phyloP scores from a whole-genome alignment of 2,113 vertebrate species.

The Turdus rufiventris region DNA sequence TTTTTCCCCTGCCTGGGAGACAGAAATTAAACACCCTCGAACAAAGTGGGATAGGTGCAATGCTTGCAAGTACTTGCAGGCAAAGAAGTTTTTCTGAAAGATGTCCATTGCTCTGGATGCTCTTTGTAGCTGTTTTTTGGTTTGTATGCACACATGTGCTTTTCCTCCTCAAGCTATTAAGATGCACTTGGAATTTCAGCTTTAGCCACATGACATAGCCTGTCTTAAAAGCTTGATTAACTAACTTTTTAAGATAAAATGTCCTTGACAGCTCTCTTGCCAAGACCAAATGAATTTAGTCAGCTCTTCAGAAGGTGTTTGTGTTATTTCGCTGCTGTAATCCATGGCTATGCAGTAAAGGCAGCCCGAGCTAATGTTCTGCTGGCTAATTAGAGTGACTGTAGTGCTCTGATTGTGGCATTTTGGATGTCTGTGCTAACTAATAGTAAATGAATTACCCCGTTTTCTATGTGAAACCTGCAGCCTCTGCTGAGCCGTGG shows the following conservation, averaged over 20 bases:
- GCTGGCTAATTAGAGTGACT: neutral
- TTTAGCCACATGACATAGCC: neutral
- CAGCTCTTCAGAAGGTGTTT: conserved; percentile 33
- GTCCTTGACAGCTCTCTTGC: neutral
- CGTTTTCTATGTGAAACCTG: neutral
- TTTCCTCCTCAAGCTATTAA: neutral
- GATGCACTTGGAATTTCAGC: neutral
- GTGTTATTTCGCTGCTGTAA: neutral
- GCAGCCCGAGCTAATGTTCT: neutral
- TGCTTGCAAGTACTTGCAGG: neutral
- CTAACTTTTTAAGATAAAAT: neutral
- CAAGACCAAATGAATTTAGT: conserved; percentile 6
- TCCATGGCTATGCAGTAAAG: neutral
- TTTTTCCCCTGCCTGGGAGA: neutral
- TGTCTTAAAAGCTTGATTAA: conserved; percentile 13
- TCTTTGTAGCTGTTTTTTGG: neutral
- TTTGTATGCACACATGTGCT: neutral
- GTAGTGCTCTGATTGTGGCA: neutral
- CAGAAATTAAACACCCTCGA: neutral
- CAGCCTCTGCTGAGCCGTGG: neutral
- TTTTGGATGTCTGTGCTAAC: neutral
- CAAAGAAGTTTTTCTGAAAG: neutral
- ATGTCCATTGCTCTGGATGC: neutral
- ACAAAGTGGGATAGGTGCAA: neutral
- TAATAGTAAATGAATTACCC: neutral